phyloP scores from a whole-genome alignment of 1,140 invertebrate genomes.

The Aphelinus certus region DNA sequence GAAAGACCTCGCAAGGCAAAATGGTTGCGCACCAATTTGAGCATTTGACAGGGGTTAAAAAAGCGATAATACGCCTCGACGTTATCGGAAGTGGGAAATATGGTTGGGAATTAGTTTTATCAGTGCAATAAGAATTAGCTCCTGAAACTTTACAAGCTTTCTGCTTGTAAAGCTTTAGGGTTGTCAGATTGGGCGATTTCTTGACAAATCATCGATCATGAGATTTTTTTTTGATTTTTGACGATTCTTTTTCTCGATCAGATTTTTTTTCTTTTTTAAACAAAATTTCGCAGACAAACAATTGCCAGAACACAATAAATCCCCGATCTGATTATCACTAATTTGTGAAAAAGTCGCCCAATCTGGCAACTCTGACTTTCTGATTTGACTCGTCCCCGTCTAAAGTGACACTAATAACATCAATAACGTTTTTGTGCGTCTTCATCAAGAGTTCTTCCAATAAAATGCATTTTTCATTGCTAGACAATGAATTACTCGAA shows the following conservation, averaged over 20 bases:
- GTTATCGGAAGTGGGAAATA: conserved; percentile 44
- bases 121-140: conserved; percentile 37
- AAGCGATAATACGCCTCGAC: conserved; percentile 44
- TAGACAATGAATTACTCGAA: conserved; percentile 7
- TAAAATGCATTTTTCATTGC: neutral
- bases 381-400: conserved; percentile 29
- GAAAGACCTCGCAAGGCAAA: too few relatives aligned
- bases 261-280: too few relatives aligned
- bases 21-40: conserved; percentile 55
- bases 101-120: conserved; percentile 42
- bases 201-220: too few relatives aligned
- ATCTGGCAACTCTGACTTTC: too few relatives aligned
- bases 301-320: too few relatives aligned
- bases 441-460: neutral
- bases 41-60: conserved; percentile 57
- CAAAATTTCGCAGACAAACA: too few relatives aligned
- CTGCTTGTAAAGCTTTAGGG: too few relatives aligned
- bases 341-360: too few relatives aligned
- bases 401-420: conserved; percentile 30
- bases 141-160: conserved; percentile 39
- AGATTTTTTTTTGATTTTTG: too few relatives aligned
- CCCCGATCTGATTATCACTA: too few relatives aligned
- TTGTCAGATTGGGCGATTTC: too few relatives aligned
- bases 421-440: conserved; percentile 6
- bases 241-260: too few relatives aligned